phyloP scores from a whole-genome alignment of 2,888 invertebrate species.

The Eupeodes latifasciatus region DNA sequence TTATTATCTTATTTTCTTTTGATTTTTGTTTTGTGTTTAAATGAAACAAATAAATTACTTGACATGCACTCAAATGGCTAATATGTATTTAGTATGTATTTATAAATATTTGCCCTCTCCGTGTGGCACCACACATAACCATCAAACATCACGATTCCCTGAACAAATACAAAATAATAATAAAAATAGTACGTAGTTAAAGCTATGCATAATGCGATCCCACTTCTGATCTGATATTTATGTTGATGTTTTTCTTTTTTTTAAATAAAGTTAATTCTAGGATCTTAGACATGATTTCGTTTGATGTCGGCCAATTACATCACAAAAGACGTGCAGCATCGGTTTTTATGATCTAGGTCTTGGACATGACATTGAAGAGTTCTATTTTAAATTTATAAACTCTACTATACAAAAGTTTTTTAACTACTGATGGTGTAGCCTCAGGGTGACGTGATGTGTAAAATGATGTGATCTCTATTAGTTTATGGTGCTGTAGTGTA shows the following conservation, averaged over 20 bases:
- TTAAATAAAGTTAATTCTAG: conserved; percentile 31
- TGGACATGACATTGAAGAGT: conserved; percentile 72
- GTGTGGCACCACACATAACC: conserved; percentile 33
- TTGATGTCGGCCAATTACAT: conserved; percentile 59
- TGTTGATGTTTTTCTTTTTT: conserved; percentile 18
- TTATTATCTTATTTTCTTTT: conserved; percentile 21
- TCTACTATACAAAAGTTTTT: neutral
- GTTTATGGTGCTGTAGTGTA: neutral
- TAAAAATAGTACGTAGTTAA: no score
- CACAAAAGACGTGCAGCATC: conserved; percentile 59
- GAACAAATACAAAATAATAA: neutral
- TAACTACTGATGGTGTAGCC: conserved; percentile 14
- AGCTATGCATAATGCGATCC: conserved; percentile 30
- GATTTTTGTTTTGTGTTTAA: neutral
- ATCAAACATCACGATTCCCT: conserved; percentile 41
- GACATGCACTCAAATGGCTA: conserved; percentile 34
- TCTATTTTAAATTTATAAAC: conserved; percentile 25
- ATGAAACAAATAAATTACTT: conserved; percentile 29
- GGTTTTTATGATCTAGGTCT: conserved; percentile 68
- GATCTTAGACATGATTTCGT: conserved; percentile 54
- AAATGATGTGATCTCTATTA: conserved; percentile 70
- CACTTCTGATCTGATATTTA: conserved; percentile 43
- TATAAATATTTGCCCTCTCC: conserved; percentile 46
- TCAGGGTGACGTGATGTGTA: conserved; percentile 60
- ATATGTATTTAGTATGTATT: neutral